Evolutionary conservation across 2,113 vertebrate genomes (phyloP), one percentile per base, ranked within the genome.

Genomic region (Grus americana): DNA sequence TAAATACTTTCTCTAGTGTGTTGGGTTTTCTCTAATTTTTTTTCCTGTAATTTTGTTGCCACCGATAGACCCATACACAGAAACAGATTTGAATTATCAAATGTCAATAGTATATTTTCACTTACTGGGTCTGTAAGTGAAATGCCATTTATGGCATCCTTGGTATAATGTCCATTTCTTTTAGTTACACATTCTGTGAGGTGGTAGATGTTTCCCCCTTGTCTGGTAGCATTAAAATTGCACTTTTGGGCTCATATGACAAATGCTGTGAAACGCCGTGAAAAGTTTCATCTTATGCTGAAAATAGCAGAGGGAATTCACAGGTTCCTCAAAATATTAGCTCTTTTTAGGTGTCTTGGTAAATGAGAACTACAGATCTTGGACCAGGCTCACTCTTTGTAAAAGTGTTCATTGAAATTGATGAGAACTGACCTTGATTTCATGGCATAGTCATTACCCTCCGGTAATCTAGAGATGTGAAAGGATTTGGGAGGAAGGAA

Each of bases 381-480:
- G 50, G 46, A 75, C 10, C 7, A 66, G 42, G 20, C 49, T 87
- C 21, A 46, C 24, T 84, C 78, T 92, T 93, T 76, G 44, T 92
- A 89, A 78, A 80, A 92, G 27, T 42, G 38, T 52, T 75, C 76
- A 87, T 72, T 87, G 91, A 95, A 96, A 92, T 13, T 94, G 82
- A 93, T 93, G 82, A 97, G 71, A 96, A 82, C 44, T 91, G 95
- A 91, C 80, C 91, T 87, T 86, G 72, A 75, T 97, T 95, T 92
- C 88, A 71, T 94, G 83, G 36, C 55, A 86, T 10, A 80, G 75
- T 52, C 59, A 57, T 93, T 88, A 72, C 83, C 96, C 86, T 92
- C 95, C 79, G 79, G 95, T 93, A 86, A 94, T 93, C 82, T 86
- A 67, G 52, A 91, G 63, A 83, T 65, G 88, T 93, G 88, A 90